These are phyloP conservation scores for Nyctereutes procyonoides DNA, from an alignment of 2,113 vertebrate species.

Conservation along the genomic window DNA sequence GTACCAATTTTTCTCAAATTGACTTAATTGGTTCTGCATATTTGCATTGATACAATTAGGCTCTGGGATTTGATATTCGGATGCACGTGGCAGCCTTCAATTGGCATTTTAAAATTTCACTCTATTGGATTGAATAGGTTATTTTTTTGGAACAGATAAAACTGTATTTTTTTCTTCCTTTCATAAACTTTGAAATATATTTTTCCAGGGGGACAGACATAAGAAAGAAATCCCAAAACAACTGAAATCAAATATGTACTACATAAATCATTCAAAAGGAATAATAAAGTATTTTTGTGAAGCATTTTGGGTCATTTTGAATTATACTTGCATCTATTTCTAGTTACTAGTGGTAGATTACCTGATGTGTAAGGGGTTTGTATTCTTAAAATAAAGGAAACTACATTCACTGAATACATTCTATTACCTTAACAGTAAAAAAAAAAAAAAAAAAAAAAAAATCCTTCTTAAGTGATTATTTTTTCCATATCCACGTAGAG, in stretches of 20 bases:
- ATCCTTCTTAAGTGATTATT: not conserved
- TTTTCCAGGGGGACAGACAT: not conserved
- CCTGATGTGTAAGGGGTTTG: not conserved
- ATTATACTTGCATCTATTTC: not conserved
- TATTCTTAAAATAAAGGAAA: not conserved
- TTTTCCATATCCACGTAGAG: not conserved
- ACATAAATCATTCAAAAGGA: conserved; percentile 10
- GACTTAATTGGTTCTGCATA: not conserved
- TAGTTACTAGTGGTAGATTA: not conserved
- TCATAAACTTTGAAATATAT: not conserved
- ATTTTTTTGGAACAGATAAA: conserved; percentile 38
- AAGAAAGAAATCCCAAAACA: conserved; percentile 12
- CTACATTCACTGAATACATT: not conserved
- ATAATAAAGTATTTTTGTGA: not conserved
- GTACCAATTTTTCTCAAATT: not conserved
- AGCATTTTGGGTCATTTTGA: not conserved
- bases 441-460: not conserved
- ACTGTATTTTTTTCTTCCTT: not conserved
- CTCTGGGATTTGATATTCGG: not conserved
- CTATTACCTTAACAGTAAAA: not conserved
- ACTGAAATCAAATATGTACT: not conserved
- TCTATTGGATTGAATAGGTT: not conserved
- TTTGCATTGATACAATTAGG: not conserved
- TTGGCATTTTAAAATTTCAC: not conserved
- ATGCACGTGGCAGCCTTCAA: not conserved